Conservation (phyloP, 2,113 vertebrate genomes). For the Microcebus lehilahytsara region DNA sequence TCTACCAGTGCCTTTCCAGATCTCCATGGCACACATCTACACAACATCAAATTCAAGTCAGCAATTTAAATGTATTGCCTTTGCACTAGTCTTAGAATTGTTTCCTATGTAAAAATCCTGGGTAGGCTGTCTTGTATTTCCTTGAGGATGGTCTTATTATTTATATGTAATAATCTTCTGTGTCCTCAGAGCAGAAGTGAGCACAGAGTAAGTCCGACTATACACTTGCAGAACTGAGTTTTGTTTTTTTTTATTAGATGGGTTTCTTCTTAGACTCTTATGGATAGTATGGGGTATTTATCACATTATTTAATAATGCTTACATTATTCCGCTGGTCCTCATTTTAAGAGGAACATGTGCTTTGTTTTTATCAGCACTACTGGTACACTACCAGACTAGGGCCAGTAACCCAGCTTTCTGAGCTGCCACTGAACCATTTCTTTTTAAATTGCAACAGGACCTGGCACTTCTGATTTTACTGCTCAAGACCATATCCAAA, state of each 20-base stretch:
- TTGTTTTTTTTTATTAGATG: background rate
- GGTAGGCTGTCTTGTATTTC: background rate
- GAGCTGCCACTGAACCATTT: background rate
- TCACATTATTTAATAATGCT: background rate
- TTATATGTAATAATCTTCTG: background rate
- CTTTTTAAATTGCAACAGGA: background rate
- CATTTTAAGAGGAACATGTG: background rate
- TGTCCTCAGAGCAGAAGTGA: background rate
- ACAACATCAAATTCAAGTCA: background rate
- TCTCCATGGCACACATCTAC: background rate
- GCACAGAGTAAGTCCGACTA: too few relatives aligned
- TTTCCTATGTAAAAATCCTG: background rate
- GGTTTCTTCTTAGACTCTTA: background rate
- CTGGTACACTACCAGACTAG: background rate
- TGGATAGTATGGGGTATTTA: background rate
- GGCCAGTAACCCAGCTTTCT: background rate
- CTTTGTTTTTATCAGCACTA: background rate
- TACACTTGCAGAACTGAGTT: background rate
- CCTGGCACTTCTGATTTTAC: background rate
- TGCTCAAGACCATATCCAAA: background rate
- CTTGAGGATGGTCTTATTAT: background rate
- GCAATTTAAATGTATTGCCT: background rate
- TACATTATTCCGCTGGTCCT: background rate
- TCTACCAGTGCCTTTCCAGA: background rate
- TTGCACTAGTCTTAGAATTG: background rate